These are phyloP conservation scores for Alitta virens DNA, from an alignment of 2,888 invertebrate species.

Conservation along the genomic window DNA sequence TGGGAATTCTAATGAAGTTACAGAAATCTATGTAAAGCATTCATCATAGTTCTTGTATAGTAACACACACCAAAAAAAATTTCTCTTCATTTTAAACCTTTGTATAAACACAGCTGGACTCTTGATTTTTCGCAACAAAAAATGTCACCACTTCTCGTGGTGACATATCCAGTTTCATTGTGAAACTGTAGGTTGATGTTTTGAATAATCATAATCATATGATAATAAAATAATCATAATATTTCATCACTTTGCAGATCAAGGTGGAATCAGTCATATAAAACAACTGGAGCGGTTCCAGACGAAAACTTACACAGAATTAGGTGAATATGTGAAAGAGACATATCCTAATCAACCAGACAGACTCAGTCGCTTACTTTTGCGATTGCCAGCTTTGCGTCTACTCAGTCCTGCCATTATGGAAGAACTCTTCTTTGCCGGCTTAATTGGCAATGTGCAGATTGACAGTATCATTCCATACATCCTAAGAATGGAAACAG, in stretches of 20 bases:
- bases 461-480: conserved; percentile 93
- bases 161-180: no score
- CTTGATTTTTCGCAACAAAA: no score
- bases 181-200: no score
- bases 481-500: conserved; percentile 69
- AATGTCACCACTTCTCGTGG: no score
- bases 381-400: conserved; percentile 56
- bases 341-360: conserved; percentile 67
- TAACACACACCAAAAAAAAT: no score
- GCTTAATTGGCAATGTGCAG: conserved; percentile 87
- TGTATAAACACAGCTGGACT: no score
- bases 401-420: conserved; percentile 73
- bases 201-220: no score
- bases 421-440: conserved; percentile 92
- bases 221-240: no score
- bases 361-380: conserved; percentile 87
- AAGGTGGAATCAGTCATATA: conserved; percentile 59
- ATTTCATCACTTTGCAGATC: conserved; percentile 55
- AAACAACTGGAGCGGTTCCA: conserved; percentile 65
- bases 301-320: conserved; percentile 65
- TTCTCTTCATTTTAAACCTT: no score
- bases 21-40: no score
- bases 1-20: no score
- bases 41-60: no score
- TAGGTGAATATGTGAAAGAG: conserved; percentile 53